Conservation (phyloP, 2,888 invertebrate genomes). For the Leucophora obtusa region DNA sequence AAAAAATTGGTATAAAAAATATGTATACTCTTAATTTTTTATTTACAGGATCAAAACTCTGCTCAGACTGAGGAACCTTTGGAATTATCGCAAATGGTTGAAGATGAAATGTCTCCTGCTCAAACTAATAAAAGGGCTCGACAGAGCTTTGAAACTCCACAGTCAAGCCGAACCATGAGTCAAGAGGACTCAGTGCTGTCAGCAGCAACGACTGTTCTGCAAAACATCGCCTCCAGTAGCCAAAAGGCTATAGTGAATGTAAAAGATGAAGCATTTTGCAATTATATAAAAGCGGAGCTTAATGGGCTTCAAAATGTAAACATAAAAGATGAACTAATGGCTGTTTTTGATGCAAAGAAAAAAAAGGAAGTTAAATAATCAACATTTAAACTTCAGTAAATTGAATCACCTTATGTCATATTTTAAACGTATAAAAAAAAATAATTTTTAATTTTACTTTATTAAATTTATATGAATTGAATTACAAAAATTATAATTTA, state of each 20-base stretch:
- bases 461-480: no score
- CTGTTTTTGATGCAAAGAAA: no score
- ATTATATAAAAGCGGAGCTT: background rate
- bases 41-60: no score
- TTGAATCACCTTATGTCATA: no score
- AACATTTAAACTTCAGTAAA: no score
- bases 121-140: background rate
- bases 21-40: no score
- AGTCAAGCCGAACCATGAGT: background rate
- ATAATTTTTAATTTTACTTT: no score
- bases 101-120: background rate
- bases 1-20: no score
- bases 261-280: conserved; percentile 14
- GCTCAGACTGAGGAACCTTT: background rate
- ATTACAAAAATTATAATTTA: no score
- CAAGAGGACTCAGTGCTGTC: background rate
- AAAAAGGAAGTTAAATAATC: no score
- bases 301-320: no score
- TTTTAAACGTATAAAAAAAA: no score
- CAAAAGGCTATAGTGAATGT: background rate
- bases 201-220: conserved; percentile 1
- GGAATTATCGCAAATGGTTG: background rate
- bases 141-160: background rate
- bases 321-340: background rate
- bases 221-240: background rate